phyloP scores from a whole-genome alignment of 2,113 vertebrate species.

The Illadopsis cleaveri region DNA sequence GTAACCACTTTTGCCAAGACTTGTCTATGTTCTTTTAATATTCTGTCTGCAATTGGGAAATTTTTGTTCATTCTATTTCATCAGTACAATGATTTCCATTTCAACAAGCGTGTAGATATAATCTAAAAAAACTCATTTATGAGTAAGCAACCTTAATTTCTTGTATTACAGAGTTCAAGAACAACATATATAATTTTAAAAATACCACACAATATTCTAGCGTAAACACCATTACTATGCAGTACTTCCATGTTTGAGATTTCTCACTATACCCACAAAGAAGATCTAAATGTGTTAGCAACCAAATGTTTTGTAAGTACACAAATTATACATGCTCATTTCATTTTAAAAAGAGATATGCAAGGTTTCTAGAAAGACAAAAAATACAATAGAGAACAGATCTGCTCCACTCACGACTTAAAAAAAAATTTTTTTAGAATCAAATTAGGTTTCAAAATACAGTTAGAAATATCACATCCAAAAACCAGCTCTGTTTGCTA shows the following conservation, averaged over 20 bases:
- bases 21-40: neutral
- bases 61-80: neutral
- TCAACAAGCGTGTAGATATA: neutral
- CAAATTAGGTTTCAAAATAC: neutral
- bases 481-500: neutral
- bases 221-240: neutral
- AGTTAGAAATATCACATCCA: neutral
- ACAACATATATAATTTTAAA: neutral
- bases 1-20: neutral
- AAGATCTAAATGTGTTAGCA: neutral
- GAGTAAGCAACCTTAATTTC: slow-evolving; percentile 10
- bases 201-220: neutral
- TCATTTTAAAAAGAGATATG: neutral
- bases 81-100: neutral
- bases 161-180: neutral
- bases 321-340: neutral
- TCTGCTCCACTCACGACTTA: neutral
- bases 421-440: neutral
- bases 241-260: neutral
- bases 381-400: neutral
- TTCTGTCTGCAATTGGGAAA: neutral
- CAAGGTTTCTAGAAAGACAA: neutral
- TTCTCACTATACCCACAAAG: neutral
- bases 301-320: neutral
- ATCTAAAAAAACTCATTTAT: neutral